These are phyloP conservation scores for Delichon dasypus DNA, from an alignment of 2,797 vertebrate genomes.

Conservation along the genomic window DNA sequence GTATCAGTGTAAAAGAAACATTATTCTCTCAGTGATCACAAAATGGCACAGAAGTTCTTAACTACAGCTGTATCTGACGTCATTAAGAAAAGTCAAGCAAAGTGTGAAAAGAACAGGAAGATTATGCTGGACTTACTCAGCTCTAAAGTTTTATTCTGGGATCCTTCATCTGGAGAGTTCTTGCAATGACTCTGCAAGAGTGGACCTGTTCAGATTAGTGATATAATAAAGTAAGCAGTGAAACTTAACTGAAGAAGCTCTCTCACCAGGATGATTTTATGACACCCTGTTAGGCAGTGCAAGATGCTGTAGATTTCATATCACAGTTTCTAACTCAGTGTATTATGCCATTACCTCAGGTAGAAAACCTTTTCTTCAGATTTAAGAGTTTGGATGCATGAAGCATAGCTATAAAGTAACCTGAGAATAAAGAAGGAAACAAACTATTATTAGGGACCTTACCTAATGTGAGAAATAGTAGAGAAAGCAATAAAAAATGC, in stretches of 20 bases:
- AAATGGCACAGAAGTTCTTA: background rate
- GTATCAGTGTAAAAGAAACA: background rate
- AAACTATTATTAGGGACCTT: background rate
- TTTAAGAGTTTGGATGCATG: background rate
- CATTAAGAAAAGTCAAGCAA: background rate
- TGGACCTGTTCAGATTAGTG: background rate
- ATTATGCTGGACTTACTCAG: background rate
- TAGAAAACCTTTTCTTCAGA: background rate
- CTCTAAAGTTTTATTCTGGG: background rate
- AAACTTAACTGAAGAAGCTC: background rate
- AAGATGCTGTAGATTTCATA: slow-evolving; percentile 20
- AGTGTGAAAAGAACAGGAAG: background rate
- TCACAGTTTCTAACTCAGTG: slow-evolving; percentile 22
- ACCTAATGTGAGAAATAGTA: background rate
- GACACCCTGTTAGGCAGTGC: slow-evolving; percentile 19
- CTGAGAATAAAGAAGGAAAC: background rate
- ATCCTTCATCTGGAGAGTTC: background rate
- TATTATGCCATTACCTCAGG: slow-evolving; percentile 5
- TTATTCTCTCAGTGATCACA: background rate
- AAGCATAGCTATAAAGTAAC: background rate
- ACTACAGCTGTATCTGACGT: background rate
- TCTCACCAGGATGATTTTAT: slow-evolving; percentile 16
- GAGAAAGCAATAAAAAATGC: background rate
- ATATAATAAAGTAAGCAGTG: slow-evolving; percentile 1
- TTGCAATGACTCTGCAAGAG: background rate